Evolutionary conservation across 1,140 invertebrate genomes (phyloP).

Genomic region (Micrasema minimum): DNA sequence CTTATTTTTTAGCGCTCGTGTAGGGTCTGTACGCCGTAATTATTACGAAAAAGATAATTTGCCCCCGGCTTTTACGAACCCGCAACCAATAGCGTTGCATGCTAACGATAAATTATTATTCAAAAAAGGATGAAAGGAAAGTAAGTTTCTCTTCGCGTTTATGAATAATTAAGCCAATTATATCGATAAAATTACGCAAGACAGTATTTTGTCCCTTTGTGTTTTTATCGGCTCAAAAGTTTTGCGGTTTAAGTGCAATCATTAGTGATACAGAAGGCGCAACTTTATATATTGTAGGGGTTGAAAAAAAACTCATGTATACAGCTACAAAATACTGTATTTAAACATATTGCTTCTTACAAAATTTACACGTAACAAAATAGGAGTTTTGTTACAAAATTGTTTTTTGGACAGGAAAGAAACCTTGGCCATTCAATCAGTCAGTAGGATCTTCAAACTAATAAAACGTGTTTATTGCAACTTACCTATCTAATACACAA

Average conservation of each 20-base stretch:
- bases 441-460: too few relatives aligned
- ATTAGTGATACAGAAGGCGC: constrained; percentile 2
- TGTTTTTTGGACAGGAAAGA: too few relatives aligned
- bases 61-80: constrained; percentile 41
- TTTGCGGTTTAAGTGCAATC: constrained; percentile 21
- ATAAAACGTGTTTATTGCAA: too few relatives aligned
- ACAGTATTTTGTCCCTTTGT: constrained; percentile 31
- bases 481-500: too few relatives aligned
- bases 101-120: constrained; percentile 45
- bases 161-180: constrained; percentile 53
- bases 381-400: too few relatives aligned
- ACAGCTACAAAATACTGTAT: too few relatives aligned
- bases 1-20: background rate
- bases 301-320: too few relatives aligned
- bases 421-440: too few relatives aligned
- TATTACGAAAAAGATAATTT: constrained; percentile 37
- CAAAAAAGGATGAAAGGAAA: constrained; percentile 26
- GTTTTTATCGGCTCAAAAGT: constrained; percentile 19
- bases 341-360: too few relatives aligned
- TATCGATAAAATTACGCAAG: constrained; percentile 36
- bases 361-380: too few relatives aligned
- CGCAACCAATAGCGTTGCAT: constrained; percentile 49
- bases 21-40: constrained; percentile 32
- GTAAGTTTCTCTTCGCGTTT: constrained; percentile 41
- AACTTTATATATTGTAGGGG: too few relatives aligned